Percentiles rank a stretch among this genome's conserved stretches.
These are phyloP conservation scores for Ceriagrion tenellum DNA, from an alignment of 2,888 invertebrate genomes.

Conservation along the genomic window DNA sequence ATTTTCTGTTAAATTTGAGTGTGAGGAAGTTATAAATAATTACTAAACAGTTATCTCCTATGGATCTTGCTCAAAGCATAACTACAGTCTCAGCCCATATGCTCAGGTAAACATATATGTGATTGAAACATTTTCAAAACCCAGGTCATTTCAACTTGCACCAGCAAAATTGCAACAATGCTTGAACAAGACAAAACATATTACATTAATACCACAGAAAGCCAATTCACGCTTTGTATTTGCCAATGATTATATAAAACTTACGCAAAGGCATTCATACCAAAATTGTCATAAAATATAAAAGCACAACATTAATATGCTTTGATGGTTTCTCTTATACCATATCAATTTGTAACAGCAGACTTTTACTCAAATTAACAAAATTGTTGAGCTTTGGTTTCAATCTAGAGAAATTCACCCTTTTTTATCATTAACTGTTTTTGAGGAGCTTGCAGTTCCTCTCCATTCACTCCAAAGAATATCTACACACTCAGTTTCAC, in stretches of 20 bases:
- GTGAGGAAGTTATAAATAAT: background rate
- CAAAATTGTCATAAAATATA: slow-evolving; percentile 64
- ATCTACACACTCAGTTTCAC: background rate
- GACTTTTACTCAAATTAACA: slow-evolving; percentile 46
- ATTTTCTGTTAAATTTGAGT: background rate
- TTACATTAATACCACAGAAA: slow-evolving; percentile 37
- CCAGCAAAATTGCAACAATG: background rate
- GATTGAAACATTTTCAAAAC: background rate
- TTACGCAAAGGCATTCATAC: slow-evolving; percentile 50
- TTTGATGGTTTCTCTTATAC: slow-evolving; percentile 1
- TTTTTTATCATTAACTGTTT: background rate
- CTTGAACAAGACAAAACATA: background rate
- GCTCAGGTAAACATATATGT: background rate
- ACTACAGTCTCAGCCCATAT: background rate
- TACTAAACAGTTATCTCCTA: background rate
- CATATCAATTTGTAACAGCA: background rate
- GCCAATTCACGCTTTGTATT: slow-evolving; percentile 17
- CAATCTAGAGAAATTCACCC: background rate
- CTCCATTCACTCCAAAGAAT: background rate
- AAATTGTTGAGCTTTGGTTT: slow-evolving; percentile 63
- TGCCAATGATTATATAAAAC: slow-evolving; percentile 25
- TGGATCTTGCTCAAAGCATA: background rate
- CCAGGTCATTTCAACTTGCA: background rate
- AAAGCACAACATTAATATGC: slow-evolving; percentile 55
- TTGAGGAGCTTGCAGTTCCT: background rate